phyloP scores from a whole-genome alignment of 2,797 vertebrate genomes.

The Darevskia mixta region DNA sequence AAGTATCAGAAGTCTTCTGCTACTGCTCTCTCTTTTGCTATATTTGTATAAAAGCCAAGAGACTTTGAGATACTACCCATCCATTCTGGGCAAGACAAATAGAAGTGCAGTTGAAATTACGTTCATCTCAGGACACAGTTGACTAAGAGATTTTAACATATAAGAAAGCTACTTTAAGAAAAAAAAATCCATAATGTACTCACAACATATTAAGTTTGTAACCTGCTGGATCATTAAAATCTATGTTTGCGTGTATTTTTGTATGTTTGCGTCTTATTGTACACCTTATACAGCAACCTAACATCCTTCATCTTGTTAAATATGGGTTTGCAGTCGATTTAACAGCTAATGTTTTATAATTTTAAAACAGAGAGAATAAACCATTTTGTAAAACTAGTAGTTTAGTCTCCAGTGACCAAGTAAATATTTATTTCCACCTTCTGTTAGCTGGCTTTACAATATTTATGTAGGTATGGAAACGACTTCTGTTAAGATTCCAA shows the following conservation, averaged over 20 bases:
- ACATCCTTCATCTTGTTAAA: neutral
- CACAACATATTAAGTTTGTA: neutral
- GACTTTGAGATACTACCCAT: neutral
- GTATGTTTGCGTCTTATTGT: neutral
- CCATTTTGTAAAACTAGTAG: slow-evolving; percentile 15
- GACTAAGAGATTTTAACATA: neutral
- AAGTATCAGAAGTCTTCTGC: neutral
- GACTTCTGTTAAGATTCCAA: neutral
- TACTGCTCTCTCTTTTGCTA: neutral
- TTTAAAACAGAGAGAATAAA: slow-evolving; percentile 1
- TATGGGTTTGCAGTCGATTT: slow-evolving; percentile 1
- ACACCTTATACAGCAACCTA: neutral
- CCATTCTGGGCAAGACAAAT: neutral
- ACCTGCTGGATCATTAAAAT: neutral
- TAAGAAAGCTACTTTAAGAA: neutral
- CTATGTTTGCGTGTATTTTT: neutral
- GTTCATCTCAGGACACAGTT: neutral
- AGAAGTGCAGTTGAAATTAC: neutral
- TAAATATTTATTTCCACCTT: neutral
- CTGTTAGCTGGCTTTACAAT: neutral
- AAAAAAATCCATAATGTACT: neutral
- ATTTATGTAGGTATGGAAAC: neutral
- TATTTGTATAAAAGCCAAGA: neutral
- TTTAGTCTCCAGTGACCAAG: neutral
- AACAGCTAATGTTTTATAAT: neutral